Evolutionary conservation across 2,888 invertebrate genomes (phyloP).

Genomic region (Apantesis nais): DNA sequence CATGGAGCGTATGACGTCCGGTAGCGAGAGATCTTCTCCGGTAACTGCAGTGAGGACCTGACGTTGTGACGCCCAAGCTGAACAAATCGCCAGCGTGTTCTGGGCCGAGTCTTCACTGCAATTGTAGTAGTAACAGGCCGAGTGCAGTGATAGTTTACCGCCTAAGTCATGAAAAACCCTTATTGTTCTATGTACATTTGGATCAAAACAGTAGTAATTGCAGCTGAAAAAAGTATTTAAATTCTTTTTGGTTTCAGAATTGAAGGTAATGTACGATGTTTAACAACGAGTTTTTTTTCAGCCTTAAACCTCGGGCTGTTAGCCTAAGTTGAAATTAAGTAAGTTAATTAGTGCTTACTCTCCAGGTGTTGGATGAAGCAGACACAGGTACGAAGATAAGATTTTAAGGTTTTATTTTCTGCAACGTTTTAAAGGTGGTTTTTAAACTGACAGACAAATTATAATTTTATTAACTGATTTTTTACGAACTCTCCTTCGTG

Average conservation of each 20-base stretch:
- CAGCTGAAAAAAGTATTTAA: not conserved
- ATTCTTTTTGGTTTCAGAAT: not conserved
- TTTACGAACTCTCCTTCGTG: too few relatives aligned
- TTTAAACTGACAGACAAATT: not conserved
- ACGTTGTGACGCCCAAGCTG: too few relatives aligned
- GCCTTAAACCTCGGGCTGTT: not conserved
- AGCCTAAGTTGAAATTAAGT: constrained; percentile 1
- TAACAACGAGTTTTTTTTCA: not conserved
- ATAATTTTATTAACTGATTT: not conserved
- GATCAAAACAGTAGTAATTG: not conserved
- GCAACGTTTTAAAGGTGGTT: not conserved
- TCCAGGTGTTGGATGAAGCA: not conserved
- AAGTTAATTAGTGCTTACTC: constrained; percentile 7
- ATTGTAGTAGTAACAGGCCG: too few relatives aligned
- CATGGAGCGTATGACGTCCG: too few relatives aligned
- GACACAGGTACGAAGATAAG: not conserved
- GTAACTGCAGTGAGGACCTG: too few relatives aligned
- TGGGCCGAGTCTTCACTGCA: too few relatives aligned
- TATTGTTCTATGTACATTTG: too few relatives aligned
- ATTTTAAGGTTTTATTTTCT: not conserved
- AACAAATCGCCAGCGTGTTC: too few relatives aligned
- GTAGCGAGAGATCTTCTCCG: too few relatives aligned
- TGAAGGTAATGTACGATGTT: not conserved
- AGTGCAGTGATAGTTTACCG: too few relatives aligned
- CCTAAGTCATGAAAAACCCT: too few relatives aligned